These are phyloP conservation scores for Cydia fagiglandana DNA, from an alignment of 1,140 invertebrate species.

Conservation along the genomic window DNA sequence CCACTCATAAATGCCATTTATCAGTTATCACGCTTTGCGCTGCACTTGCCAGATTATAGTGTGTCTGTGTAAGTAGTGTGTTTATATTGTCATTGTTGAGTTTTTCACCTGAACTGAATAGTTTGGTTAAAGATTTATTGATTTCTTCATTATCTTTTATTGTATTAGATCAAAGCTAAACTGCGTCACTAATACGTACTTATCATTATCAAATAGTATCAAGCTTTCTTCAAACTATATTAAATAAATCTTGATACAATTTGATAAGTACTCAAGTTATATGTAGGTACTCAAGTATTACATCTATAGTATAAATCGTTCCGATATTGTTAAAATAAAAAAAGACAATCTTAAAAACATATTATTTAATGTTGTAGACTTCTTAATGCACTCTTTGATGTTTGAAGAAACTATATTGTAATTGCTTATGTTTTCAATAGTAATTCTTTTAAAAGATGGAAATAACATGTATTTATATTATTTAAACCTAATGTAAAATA, in stretches of 20 bases:
- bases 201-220: neutral
- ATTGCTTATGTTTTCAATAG: neutral
- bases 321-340: neutral
- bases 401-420: neutral
- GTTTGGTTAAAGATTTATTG: neutral
- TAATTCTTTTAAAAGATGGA: neutral
- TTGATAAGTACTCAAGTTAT: neutral
- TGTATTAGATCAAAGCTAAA: neutral
- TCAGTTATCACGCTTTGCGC: slow-evolving; percentile 60
- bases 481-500: neutral
- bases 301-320: slow-evolving; percentile 22
- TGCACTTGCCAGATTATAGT: slow-evolving; percentile 44
- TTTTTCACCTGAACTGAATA: slow-evolving; percentile 43
- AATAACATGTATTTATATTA: neutral
- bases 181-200: neutral
- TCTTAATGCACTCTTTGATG: neutral
- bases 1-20: slow-evolving; percentile 76
- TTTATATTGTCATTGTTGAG: slow-evolving; percentile 33
- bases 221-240: neutral
- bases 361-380: neutral
- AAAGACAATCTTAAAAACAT: neutral
- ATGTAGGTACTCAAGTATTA: neutral
- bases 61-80: slow-evolving; percentile 44
- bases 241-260: too few species aligned
- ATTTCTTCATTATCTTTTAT: slow-evolving; percentile 11